Percentiles rank a stretch among this genome's conserved stretches.
These are phyloP conservation scores for Melipona beecheii DNA, from an alignment of 2,888 invertebrate species.

Conservation along the genomic window DNA sequence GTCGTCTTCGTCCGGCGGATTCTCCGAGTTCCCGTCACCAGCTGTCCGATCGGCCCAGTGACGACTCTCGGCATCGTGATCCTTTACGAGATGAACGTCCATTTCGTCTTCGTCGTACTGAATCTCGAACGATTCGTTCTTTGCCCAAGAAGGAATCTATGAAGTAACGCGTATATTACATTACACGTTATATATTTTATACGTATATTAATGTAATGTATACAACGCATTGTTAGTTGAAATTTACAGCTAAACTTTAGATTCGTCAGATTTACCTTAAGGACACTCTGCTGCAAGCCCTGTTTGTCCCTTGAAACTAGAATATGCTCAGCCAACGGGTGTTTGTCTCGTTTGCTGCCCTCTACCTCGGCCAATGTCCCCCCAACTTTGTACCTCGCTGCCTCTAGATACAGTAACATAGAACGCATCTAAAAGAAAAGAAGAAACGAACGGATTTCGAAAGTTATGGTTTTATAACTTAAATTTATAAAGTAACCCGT, in stretches of 20 bases:
- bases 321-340: slow-evolving; percentile 94
- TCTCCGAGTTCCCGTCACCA: slow-evolving; percentile 91
- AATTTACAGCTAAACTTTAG: no score
- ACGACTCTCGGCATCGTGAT: slow-evolving; percentile 80
- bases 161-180: background rate
- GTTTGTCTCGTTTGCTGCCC: slow-evolving; percentile 90
- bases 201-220: background rate
- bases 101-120: slow-evolving; percentile 80
- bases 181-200: no score
- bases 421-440: slow-evolving; percentile 90
- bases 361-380: slow-evolving; percentile 93
- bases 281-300: slow-evolving; percentile 93
- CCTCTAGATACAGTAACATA: slow-evolving; percentile 96
- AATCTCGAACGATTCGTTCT: slow-evolving; percentile 87
- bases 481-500: no score
- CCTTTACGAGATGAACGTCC: slow-evolving; percentile 76
- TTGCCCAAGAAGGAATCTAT: slow-evolving; percentile 91
- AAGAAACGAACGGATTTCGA: background rate
- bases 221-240: background rate
- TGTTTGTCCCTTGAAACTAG: slow-evolving; percentile 95
- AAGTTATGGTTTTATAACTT: background rate
- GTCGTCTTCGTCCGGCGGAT: slow-evolving; percentile 88
- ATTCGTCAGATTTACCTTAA: slow-evolving; percentile 86
- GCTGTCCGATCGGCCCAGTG: slow-evolving; percentile 91
- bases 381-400: slow-evolving; percentile 94